Evolutionary conservation across 2,888 invertebrate species (phyloP), one percentile per base, ranked within the genome.

Genomic region (Macaria notata): DNA sequence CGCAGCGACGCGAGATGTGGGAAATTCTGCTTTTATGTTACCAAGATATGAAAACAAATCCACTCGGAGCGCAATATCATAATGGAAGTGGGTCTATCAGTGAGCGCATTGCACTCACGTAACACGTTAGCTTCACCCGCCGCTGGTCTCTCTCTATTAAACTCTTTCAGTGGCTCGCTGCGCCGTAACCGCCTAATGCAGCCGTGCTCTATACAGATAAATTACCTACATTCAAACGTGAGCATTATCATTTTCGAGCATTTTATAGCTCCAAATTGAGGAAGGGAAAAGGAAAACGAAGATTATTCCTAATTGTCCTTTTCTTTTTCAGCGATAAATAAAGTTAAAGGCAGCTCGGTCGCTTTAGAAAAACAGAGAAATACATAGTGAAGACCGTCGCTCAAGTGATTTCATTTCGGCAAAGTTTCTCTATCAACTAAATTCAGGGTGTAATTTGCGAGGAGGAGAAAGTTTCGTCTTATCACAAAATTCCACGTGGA

Each of bases 401-500:
- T 82, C 75, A 86, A 87, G 84, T 84, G 81, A 87, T 87, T 87
- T 85, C 82, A 84, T 88, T 85, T 81, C 72, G 83, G 79, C 78
- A 82, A 88, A 88, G 83, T 87, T 89, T 85, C 81, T 85, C 84
- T 87, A 88, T 88, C 85, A 85, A 83, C 79, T 79, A 82, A 88
- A 86, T 85, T 87, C 85, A 78, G 83, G 78, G 82, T 80, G 83
- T 88, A 88, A 90, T 90, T 90, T 88, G 85, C 79, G 82, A 87
- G 81, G 78, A 78, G 77, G 84, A 77, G 79, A 84, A 88, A 90
- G 81, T 89, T 89, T 81, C 70, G 79, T 78, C 86, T 89, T 90
- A 90, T 89, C 89, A 86, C 81, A 72, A 80, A 83, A 88, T 86
- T 89, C 83, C 88, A 88, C 88, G 87, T 88, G 84, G 86, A 85